Evolutionary conservation across 2,797 vertebrate genomes (phyloP).

Genomic region (Cetoscarus ocellatus): DNA sequence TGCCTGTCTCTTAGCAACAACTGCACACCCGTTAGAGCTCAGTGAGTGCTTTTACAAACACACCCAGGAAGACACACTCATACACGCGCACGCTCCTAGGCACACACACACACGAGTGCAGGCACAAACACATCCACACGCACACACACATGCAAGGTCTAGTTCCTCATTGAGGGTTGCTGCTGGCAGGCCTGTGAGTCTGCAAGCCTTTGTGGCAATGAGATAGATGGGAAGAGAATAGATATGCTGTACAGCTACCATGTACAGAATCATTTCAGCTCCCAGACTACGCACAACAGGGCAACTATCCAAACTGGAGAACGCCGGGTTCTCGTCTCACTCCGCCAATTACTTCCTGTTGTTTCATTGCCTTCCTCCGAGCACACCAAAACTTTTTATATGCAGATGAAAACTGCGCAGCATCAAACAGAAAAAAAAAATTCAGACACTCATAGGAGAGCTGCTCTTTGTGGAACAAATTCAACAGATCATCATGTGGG

Average conservation of each 20-base stretch:
- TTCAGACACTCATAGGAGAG: constrained; percentile 41
- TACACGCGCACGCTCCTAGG: constrained; percentile 44
- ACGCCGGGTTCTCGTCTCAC: constrained; percentile 50
- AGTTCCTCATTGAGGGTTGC: constrained; percentile 78
- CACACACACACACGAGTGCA: constrained; percentile 45
- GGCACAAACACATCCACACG: constrained; percentile 45
- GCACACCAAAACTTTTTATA: constrained; percentile 47
- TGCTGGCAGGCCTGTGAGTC: constrained; percentile 82
- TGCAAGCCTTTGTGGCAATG: constrained; percentile 78
- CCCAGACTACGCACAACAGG: constrained; percentile 64
- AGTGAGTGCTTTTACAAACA: constrained; percentile 89
- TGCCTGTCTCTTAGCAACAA: constrained; percentile 99
- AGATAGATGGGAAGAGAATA: constrained; percentile 78
- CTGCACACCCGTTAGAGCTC: constrained; percentile 94
- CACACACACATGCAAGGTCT: constrained; percentile 65
- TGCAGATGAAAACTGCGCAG: constrained; percentile 32
- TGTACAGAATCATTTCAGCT: constrained; percentile 65
- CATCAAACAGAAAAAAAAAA: constrained; percentile 20
- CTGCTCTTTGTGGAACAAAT: constrained; percentile 56
- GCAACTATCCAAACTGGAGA: constrained; percentile 64
- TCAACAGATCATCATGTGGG: constrained; percentile 71
- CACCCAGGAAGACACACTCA: constrained; percentile 80
- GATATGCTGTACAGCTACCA: constrained; percentile 71
- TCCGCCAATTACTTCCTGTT: constrained; percentile 15
- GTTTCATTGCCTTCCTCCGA: constrained; percentile 24